Evolutionary conservation across 2,888 invertebrate species (phyloP), one percentile per base, ranked within the genome.

Genomic region (Epinotia nisella): DNA sequence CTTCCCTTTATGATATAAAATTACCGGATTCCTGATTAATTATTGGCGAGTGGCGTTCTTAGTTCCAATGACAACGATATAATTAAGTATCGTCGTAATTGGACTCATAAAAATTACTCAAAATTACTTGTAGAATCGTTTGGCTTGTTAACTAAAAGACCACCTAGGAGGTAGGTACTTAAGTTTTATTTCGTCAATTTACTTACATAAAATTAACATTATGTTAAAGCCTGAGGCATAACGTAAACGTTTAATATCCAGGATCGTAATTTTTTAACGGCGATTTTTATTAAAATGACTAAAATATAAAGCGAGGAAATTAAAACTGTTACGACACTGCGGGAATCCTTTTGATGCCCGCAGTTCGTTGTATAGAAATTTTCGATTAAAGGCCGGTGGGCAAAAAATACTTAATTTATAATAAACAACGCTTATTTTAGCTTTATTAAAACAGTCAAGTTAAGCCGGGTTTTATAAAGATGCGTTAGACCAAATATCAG

Each of bases 191-290:
- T 41, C 21, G n/a, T 21, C 39, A 65, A 65, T 65, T 53, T 69
- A 67, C 68, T 75, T 74, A 53, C 11, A 64, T 66, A 59, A 71
- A 71, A 71, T 65, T 71, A 49, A 49, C 56, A 67, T 61, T 68
- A 67, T 55, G 21, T 41, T n/a, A 19, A 60, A 21, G 4, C 3
- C 17, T 3, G 24, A 19, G 21, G 35, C 41, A 53, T 3, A 41
- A 13, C 45, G 45, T 66, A 55, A 53, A 19, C 55, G 45, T 62
- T 72, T 67, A 62, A 67, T 72, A 72, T 68, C 21, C n/a, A 15
- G 10, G 56, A 51, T 62, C 62, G 45, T 65, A 53, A 65, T 60
- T 66, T 74, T 69, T 64, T 69, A 62, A 69, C 62, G 55, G 19
- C 41, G 29, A 24, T 13, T 53, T 62, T 17, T 69, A 64, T 68